Base-by-base conservation (phyloP, 92 coral and sea anemone species). In the Bergia puertoricense region DNA sequence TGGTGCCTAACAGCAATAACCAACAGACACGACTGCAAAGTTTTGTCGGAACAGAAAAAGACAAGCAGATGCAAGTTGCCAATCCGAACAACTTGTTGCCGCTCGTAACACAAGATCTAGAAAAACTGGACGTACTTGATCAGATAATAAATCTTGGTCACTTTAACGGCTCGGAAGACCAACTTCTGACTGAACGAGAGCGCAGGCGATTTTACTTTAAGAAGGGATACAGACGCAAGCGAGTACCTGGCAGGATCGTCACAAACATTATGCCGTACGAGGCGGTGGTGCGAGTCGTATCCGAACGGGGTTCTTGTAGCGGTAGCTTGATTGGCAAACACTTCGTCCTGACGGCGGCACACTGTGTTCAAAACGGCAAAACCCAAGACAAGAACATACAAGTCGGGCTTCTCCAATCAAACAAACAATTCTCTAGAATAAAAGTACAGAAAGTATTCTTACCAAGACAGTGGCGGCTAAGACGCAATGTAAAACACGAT, bases 351-450 rank as follows among this genome's bases (percentile, higher is more conserved):
- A 81, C 85, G 30, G 72, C 85, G 2, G 85, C 85, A 18, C 85
- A 81, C 72, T 81, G 85, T 18, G 85, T 81, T 62, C 85, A 81
- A 7, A 81, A 59, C 46, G 85, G 85, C 73, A 81, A 81, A 81
- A 57, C 73, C 15, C 44, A 59, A 37, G 13, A 81, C 13, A 59
- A 40, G 44, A 81, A 57, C 22, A 62, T 81, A 57, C 85, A 81
- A 81, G 74, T 81, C n/a, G 85, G 85, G 37, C 85, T 81, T 66
- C 85, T 81, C 4, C 85, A 81, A 81, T 14, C 71, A 10, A 81
- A 43, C 73, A 57, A 74, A 42, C 85, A 39, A 22, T 66, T 81
- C 36, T 39, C 73, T 2, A 39, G 51, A 42, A 11, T 79, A 18
- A 79, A 37, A 6, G 82, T 79, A 0, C 41, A 79, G 41, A 38